These are phyloP conservation scores for Heliocidaris tuberculata DNA, from an alignment of 35 echinoderm and acorn worm genomes.

Conservation along the genomic window DNA sequence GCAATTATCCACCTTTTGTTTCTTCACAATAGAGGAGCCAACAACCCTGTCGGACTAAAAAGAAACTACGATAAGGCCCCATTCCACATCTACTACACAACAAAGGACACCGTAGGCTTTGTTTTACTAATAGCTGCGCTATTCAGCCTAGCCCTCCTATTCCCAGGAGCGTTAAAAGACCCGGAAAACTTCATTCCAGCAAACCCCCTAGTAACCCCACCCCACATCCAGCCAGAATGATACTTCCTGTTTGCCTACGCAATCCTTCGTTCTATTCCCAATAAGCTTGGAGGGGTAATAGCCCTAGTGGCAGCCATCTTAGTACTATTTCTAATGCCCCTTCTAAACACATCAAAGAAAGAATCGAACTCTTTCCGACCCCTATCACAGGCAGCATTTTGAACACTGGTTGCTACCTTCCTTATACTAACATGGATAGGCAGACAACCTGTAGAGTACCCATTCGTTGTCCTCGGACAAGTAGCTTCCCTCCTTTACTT, in stretches of 20 bases:
- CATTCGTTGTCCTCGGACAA: constrained; percentile 64
- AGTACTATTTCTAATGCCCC: constrained; percentile 63
- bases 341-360: constrained; percentile 59
- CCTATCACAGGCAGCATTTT: constrained; percentile 45
- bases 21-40: constrained; percentile 73
- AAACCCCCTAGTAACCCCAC: constrained; percentile 71
- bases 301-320: constrained; percentile 63
- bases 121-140: constrained; percentile 44
- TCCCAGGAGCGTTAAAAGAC: constrained; percentile 61
- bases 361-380: constrained; percentile 59
- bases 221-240: constrained; percentile 84
- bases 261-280: constrained; percentile 81
- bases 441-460: constrained; percentile 73
- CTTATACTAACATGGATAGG: constrained; percentile 73
- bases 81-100: constrained; percentile 70
- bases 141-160: constrained; percentile 34
- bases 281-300: constrained; percentile 83
- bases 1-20: constrained; percentile 66
- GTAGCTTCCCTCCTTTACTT: constrained; percentile 60
- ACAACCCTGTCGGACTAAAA: constrained; percentile 68
- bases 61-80: constrained; percentile 59
- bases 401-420: constrained; percentile 45
- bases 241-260: constrained; percentile 87
- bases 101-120: constrained; percentile 71
- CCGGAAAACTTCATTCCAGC: constrained; percentile 78